Evolutionary conservation across 2,797 vertebrate species (phyloP).

Genomic region (Siniperca undulata): DNA sequence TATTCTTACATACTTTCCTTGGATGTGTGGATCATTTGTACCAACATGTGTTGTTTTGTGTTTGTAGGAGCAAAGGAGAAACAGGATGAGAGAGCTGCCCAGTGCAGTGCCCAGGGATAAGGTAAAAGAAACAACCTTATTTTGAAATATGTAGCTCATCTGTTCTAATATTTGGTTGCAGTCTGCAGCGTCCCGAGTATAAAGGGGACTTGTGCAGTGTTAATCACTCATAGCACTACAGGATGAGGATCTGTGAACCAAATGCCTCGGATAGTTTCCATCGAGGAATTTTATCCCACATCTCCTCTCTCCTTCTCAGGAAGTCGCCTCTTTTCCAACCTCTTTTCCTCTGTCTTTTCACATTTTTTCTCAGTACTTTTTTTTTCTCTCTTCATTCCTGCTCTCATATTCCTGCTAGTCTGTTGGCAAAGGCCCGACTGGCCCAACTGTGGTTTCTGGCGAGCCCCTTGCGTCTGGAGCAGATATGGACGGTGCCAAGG

Average conservation of each 20-base stretch:
- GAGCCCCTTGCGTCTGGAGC: constrained; percentile 86
- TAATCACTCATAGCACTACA: constrained; percentile 48
- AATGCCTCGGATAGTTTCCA: constrained; percentile 71
- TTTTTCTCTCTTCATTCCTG: constrained; percentile 43
- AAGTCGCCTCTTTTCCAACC: constrained; percentile 38
- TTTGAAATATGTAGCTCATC: background rate
- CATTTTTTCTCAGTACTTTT: constrained; percentile 56
- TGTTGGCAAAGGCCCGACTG: constrained; percentile 89
- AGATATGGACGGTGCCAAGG: constrained; percentile 95
- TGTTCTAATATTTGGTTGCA: constrained; percentile 30
- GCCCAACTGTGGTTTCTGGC: constrained; percentile 89
- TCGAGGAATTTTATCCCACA: constrained; percentile 69
- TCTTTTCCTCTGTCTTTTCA: constrained; percentile 55
- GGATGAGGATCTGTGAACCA: constrained; percentile 60
- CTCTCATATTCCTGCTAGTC: constrained; percentile 86
- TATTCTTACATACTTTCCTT: background rate
- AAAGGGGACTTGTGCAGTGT: constrained; percentile 38
- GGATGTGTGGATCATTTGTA: background rate
- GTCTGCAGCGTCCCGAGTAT: constrained; percentile 5
- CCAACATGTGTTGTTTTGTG: constrained; percentile 10
- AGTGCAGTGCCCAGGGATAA: constrained; percentile 91
- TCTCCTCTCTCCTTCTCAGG: constrained; percentile 39
- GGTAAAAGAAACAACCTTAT: constrained; percentile 80
- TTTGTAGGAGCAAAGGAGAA: constrained; percentile 93
- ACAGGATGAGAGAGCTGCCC: constrained; percentile 93